A percentile compares a stretch with the other conserved stretches of the same genome.
These are phyloP conservation scores for Channa argus DNA, from an alignment of 2,113 vertebrate species.

Conservation along the genomic window DNA sequence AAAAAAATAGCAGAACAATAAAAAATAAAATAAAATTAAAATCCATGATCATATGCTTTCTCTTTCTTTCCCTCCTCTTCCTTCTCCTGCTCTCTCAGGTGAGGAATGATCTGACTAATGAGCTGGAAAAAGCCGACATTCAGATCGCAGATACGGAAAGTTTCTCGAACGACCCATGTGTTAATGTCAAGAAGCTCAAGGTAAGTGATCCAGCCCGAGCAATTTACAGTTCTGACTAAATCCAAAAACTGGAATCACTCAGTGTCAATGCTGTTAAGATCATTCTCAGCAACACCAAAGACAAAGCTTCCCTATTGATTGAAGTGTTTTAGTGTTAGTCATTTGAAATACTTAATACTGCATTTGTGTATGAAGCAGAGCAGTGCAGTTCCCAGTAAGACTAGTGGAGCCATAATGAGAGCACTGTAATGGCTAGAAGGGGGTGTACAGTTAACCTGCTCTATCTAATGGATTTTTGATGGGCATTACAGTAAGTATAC, in stretches of 20 bases:
- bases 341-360: not conserved
- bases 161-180: constrained; percentile 98
- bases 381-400: not conserved
- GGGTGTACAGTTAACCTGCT: constrained; percentile 22
- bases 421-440: constrained; percentile 1
- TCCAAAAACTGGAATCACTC: not conserved
- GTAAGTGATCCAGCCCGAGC: constrained; percentile 77
- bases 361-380: constrained; percentile 2
- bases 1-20: not conserved
- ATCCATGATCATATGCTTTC: not conserved
- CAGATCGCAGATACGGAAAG: constrained; percentile 98
- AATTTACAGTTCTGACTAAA: not conserved
- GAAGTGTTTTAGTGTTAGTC: not conserved
- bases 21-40: too few species aligned
- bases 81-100: constrained; percentile 85
- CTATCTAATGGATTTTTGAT: constrained; percentile 42
- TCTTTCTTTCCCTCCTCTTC: constrained; percentile 23
- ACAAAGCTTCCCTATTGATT: not conserved
- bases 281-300: not conserved
- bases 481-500: constrained; percentile 2
- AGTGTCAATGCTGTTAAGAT: not conserved
- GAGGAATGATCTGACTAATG: constrained; percentile 96
- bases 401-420: constrained; percentile 25
- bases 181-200: constrained; percentile 98
- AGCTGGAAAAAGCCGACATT: constrained; percentile 95